phyloP scores from a whole-genome alignment of 2,797 vertebrate species.

The Rhabdomys pumilio region DNA sequence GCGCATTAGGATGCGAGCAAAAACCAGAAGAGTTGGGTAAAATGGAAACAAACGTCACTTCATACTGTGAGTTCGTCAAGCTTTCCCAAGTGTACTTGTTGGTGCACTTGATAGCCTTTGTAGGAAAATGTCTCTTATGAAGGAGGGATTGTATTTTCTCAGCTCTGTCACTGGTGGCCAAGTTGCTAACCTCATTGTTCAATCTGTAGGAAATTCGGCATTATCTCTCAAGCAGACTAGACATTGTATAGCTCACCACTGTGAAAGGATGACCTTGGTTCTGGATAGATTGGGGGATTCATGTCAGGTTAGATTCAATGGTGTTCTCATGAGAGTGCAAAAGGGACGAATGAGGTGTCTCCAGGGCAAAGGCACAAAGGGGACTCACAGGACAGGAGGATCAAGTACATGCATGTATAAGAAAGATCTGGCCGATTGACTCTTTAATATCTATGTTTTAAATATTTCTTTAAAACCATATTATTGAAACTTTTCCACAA shows the following conservation, averaged over 20 bases:
- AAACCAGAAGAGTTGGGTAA: background rate
- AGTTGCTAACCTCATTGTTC: conserved; percentile 27
- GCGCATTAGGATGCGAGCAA: conserved; percentile 18
- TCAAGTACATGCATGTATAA: background rate
- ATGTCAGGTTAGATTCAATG: background rate
- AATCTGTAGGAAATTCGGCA: conserved; percentile 29
- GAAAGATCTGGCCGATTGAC: background rate
- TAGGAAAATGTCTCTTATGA: background rate
- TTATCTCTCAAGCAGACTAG: conserved; percentile 37
- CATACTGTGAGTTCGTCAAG: background rate
- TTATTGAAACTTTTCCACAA: conserved; percentile 5
- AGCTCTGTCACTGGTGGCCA: conserved; percentile 13
- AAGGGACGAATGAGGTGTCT: background rate
- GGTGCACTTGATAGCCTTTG: background rate
- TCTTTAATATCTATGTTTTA: background rate
- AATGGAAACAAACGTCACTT: conserved; percentile 15
- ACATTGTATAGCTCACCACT: background rate
- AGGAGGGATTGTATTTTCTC: conserved; percentile 34
- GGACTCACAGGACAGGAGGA: background rate
- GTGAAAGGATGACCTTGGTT: conserved; percentile 9
- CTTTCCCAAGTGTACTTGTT: background rate
- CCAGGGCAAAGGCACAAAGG: background rate
- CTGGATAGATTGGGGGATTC: background rate
- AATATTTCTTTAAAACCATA: background rate
- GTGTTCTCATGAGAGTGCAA: accelerated